A percentile compares a stretch with the other conserved stretches of the same genome.
phyloP scores from a whole-genome alignment of 2,888 invertebrate species.

The Choreutis nemorana region DNA sequence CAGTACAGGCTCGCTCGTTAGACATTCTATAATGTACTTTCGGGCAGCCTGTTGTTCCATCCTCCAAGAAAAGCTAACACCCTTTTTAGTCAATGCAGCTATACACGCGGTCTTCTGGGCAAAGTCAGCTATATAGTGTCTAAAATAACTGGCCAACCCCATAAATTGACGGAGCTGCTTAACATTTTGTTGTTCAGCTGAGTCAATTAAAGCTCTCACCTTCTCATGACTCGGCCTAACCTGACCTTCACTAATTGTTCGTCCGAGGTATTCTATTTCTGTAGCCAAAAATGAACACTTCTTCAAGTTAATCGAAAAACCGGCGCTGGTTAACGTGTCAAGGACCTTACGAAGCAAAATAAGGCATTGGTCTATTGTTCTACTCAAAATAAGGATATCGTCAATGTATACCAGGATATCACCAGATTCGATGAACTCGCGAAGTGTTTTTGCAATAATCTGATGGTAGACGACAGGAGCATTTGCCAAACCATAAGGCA shows the following conservation, averaged over 20 bases:
- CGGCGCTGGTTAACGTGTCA: slow-evolving; percentile 9
- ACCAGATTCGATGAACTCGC: slow-evolving; percentile 7
- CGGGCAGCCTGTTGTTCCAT: slow-evolving; percentile 9
- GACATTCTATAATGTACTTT: slow-evolving; percentile 9
- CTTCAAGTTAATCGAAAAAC: slow-evolving; percentile 12
- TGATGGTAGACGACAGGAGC: slow-evolving; percentile 12
- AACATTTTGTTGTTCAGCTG: slow-evolving; percentile 3
- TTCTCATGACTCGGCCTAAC: slow-evolving; percentile 3
- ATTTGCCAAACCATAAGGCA: slow-evolving; percentile 11
- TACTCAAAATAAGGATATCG: slow-evolving; percentile 10
- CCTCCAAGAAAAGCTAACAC: slow-evolving; percentile 9
- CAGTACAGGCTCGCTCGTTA: slow-evolving; percentile 13
- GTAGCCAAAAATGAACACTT: slow-evolving; percentile 12
- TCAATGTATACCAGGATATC: slow-evolving; percentile 9
- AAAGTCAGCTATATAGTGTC: slow-evolving; percentile 10
- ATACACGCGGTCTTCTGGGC: slow-evolving; percentile 9
- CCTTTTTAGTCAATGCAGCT: slow-evolving; percentile 7
- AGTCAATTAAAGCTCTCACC: slow-evolving; percentile 3
- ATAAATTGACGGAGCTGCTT: slow-evolving; percentile 11
- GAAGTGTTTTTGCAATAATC: slow-evolving; percentile 12
- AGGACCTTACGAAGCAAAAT: slow-evolving; percentile 7
- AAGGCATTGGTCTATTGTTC: slow-evolving; percentile 7
- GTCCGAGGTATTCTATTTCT: slow-evolving; percentile 13
- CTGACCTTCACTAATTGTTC: slow-evolving; percentile 7
- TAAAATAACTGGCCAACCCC: slow-evolving; percentile 12